Percentiles rank a stretch among this genome's conserved stretches.
Conservation (phyloP, 2,113 vertebrate genomes). For the Amblyopsis rosae region DNA sequence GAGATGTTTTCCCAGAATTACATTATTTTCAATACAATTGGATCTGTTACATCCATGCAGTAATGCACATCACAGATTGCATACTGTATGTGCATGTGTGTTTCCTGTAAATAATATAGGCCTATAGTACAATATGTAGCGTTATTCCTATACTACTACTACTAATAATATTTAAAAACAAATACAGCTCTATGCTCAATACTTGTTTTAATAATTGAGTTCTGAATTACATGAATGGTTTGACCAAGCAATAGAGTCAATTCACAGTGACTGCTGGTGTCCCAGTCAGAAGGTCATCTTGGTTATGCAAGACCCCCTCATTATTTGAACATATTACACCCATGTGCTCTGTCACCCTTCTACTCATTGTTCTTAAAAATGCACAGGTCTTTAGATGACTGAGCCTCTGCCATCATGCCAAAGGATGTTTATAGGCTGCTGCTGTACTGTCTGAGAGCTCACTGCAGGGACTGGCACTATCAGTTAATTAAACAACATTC, state of each 20-base stretch:
- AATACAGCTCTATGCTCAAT: too few relatives aligned
- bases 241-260: slow-evolving; percentile 39
- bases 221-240: slow-evolving; percentile 20
- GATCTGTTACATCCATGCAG: slow-evolving; percentile 7
- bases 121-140: too few relatives aligned
- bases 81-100: too few relatives aligned
- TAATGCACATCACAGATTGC: not conserved
- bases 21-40: not conserved
- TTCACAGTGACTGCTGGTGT: slow-evolving; percentile 54
- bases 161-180: too few relatives aligned
- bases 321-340: not conserved
- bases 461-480: too few relatives aligned
- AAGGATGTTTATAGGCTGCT: not conserved
- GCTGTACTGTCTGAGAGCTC: too few relatives aligned
- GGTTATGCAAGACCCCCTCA: not conserved
- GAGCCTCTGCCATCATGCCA: not conserved
- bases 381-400: not conserved
- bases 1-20: slow-evolving; percentile 9
- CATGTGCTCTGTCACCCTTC: slow-evolving; percentile 11
- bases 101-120: too few relatives aligned
- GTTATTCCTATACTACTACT: too few relatives aligned
- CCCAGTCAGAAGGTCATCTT: not conserved
- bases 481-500: too few relatives aligned
- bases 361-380: slow-evolving; percentile 18
- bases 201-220: not conserved